Percentiles rank a stretch among this genome's conserved stretches.
These are phyloP conservation scores for Allolobophora icterica DNA, from an alignment of 2,888 invertebrate species.

Conservation along the genomic window DNA sequence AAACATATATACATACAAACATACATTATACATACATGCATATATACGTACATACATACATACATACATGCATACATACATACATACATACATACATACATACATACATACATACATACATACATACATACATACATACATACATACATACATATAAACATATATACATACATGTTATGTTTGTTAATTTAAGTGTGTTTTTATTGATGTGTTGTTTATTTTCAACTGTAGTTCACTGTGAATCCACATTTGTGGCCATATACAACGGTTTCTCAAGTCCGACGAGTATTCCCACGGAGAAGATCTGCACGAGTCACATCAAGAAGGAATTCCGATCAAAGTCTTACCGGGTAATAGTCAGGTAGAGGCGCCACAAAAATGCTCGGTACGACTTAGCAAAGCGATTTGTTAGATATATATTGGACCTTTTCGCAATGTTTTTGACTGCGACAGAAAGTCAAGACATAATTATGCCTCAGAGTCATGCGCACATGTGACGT, in stretches of 20 bases:
- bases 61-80: constrained; percentile 32
- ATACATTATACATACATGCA: neutral
- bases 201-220: neutral
- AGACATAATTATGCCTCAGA: too few species aligned
- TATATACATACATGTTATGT: neutral
- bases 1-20: too few species aligned
- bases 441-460: too few species aligned
- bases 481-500: too few species aligned
- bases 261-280: constrained; percentile 44
- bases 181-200: too few species aligned
- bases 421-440: too few species aligned
- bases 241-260: constrained; percentile 36
- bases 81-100: constrained; percentile 32
- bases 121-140: constrained; percentile 8
- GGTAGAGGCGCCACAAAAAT: constrained; percentile 26
- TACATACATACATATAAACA: neutral
- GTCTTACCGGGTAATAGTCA: constrained; percentile 30
- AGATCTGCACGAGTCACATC: constrained; percentile 34
- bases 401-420: neutral
- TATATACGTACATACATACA: neutral
- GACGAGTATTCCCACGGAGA: constrained; percentile 27
- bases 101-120: constrained; percentile 28
- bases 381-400: neutral
- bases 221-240: constrained; percentile 19
- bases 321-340: constrained; percentile 31